Percentiles rank a stretch among this genome's conserved stretches.
Conservation (phyloP, 2,888 invertebrate species). For the Pharmacophagus antenor region DNA sequence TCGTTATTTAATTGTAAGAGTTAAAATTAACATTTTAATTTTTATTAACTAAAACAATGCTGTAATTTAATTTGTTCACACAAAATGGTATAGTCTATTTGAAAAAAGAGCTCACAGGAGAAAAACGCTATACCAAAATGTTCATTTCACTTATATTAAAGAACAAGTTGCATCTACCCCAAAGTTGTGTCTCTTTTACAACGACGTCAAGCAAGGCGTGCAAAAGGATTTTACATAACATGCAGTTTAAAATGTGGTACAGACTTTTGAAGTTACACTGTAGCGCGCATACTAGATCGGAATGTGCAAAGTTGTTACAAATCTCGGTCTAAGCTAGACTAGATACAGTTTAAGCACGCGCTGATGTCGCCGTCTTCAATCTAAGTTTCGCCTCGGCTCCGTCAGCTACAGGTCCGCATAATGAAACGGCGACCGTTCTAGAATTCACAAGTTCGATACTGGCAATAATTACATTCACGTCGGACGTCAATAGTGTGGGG, state of each 20-base stretch:
- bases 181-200: constrained; percentile 7
- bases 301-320: constrained; percentile 59
- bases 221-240: constrained; percentile 10
- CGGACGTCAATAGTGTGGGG: constrained; percentile 15
- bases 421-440: constrained; percentile 66
- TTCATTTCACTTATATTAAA: neutral
- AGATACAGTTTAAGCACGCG: constrained; percentile 75
- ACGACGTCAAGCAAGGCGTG: constrained; percentile 1
- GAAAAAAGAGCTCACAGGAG: neutral
- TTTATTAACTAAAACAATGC: neutral
- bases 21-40: neutral
- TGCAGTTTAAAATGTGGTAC: neutral
- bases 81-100: neutral
- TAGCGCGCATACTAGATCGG: constrained; percentile 34
- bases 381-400: constrained; percentile 71
- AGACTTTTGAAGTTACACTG: constrained; percentile 12
- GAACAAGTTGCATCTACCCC: neutral
- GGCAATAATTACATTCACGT: constrained; percentile 61
- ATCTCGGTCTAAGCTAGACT: constrained; percentile 65
- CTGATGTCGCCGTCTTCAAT: constrained; percentile 74
- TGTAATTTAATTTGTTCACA: neutral
- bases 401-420: constrained; percentile 72
- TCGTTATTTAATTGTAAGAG: neutral
- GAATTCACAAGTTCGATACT: constrained; percentile 62
- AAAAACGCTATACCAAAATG: neutral